Evolutionary conservation across 2,113 vertebrate species (phyloP).

Genomic region (Chamaetylas fuelleborni): DNA sequence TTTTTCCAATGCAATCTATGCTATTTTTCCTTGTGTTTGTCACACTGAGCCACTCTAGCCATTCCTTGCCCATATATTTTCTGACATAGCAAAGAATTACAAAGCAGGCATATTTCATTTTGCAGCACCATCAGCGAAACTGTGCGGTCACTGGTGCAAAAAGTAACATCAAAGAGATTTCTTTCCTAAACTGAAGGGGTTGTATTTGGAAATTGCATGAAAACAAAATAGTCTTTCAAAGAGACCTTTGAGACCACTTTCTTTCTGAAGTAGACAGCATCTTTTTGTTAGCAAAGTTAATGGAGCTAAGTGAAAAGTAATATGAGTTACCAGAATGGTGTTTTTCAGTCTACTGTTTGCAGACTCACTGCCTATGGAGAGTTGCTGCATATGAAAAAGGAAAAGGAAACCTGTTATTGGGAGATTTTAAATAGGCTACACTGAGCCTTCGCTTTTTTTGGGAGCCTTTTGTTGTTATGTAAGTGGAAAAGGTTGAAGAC

Average conservation of each 20-base stretch:
- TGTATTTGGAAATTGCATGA: neutral
- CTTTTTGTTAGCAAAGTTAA: neutral
- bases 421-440: neutral
- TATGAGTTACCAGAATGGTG: neutral
- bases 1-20: neutral
- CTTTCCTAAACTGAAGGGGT: neutral
- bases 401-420: neutral
- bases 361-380: neutral
- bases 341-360: neutral
- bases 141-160: neutral
- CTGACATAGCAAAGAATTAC: neutral
- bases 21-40: neutral
- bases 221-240: neutral
- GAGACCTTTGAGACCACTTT: neutral
- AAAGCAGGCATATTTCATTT: neutral
- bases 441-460: neutral
- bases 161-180: neutral
- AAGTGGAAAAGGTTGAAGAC: neutral
- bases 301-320: neutral
- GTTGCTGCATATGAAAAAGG: neutral
- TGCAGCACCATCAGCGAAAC: neutral
- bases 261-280: neutral
- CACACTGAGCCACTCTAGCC: neutral
- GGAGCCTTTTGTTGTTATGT: neutral
- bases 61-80: neutral